Evolutionary conservation across 1,140 invertebrate species (phyloP), one percentile per base, ranked within the genome.

Genomic region (Drosophila mojavensis): DNA sequence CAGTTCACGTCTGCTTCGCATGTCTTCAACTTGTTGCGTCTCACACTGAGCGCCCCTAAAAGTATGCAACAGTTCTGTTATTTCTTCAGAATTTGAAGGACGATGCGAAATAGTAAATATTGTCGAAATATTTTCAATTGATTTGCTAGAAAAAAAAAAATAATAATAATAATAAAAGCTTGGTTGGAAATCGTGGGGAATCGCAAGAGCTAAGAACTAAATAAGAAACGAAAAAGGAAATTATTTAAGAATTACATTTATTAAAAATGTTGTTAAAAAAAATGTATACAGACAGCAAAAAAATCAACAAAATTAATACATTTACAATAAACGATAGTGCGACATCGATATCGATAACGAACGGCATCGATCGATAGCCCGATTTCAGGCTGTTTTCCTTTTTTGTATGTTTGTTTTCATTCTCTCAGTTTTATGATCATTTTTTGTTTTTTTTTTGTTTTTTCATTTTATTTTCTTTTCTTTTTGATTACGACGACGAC

Each of bases 251-350:
- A 88, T 89, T 88, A 88, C 84, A 88, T 88, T 88, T 88, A 88
- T 88, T 88, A 84, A 88, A 89, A 88, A 88, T 88, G 83, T 88
- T 89, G 69, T 80, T 79, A 88, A 88, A 88, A 75, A 85, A 89
- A 89, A 84, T 84, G 84, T 89, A 84, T 84, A 88, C 84, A 88
- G 84, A 89, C 84, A 88, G 84, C 84, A 88, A 88, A 88, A 88
- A 88, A 88, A 88, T 88, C 84, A 88, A 88, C 84, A 88, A 88
- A 88, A 88, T 88, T 88, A 88, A 88, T 88, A 88, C 84, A 88
- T 88, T 89, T 88, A 88, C 84, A 88, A 89, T 88, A 86, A 86
- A 88, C 75, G 84, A 69, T 89, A 89, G 83, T 88, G 82, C 84
- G 83, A 82, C 76, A 59, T 59, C 56, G 83, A 86, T 84, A 85